Evolutionary conservation across 1,140 invertebrate genomes (phyloP).

Genomic region (Danaus plexippus): DNA sequence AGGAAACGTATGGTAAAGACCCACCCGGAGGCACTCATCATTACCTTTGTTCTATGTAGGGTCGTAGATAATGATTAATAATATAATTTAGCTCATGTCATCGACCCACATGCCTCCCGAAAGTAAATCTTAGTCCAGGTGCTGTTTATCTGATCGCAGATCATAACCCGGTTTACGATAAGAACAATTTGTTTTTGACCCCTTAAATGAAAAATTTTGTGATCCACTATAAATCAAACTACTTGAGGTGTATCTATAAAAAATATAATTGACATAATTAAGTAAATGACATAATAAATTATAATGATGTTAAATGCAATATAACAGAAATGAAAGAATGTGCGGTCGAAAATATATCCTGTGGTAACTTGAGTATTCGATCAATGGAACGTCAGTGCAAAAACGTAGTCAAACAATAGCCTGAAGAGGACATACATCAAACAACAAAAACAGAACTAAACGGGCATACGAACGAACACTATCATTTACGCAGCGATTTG

Average conservation of each 20-base stretch:
- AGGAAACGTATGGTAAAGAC: conserved; percentile 44
- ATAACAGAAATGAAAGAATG: conserved; percentile 2
- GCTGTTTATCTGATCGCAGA: conserved; percentile 55
- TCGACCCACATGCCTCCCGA: conserved; percentile 46
- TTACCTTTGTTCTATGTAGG: conserved; percentile 38
- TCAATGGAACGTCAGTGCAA: conserved; percentile 13
- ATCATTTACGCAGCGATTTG: conserved; percentile 66
- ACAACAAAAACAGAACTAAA: conserved; percentile 61
- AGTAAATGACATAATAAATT: not conserved
- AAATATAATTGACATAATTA: conserved; percentile 2
- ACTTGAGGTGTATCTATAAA: not conserved
- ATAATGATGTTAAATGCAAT: not conserved
- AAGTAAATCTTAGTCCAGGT: conserved; percentile 57
- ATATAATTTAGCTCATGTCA: conserved; percentile 59
- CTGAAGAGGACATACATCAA: conserved; percentile 55
- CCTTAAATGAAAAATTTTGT: conserved; percentile 12
- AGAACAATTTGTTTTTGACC: conserved; percentile 19
- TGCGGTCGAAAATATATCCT: conserved; percentile 1
- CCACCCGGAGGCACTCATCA: conserved; percentile 38
- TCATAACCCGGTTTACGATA: conserved; percentile 37
- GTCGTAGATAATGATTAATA: conserved; percentile 63
- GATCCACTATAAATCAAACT: conserved; percentile 14
- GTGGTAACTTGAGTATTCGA: conserved; percentile 9
- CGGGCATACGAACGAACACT: conserved; percentile 50
- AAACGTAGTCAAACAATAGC: conserved; percentile 38